Conservation (phyloP, 2,113 vertebrate genomes). For the Ardeotis arabs region DNA sequence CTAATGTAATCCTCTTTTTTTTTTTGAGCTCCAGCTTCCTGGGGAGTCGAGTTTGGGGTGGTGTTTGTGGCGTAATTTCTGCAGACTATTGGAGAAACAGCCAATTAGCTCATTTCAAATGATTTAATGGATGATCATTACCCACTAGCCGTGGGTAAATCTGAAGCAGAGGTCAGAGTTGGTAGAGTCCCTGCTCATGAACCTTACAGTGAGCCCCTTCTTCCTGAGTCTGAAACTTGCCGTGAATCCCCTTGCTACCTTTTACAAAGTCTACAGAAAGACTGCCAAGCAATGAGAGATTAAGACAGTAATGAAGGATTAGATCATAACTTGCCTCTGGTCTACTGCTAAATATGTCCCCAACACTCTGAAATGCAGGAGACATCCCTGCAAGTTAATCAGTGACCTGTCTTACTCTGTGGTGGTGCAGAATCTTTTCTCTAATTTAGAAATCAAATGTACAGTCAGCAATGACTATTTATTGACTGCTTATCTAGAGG, state of each 20-base stretch:
- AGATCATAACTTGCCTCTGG: not conserved
- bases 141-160: not conserved
- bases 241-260: not conserved
- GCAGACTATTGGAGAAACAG: not conserved
- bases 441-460: constrained; percentile 22
- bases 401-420: not conserved
- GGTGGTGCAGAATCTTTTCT: not conserved
- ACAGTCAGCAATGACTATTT: constrained; percentile 29
- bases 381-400: not conserved
- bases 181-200: not conserved
- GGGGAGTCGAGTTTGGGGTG: not conserved
- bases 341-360: not conserved
- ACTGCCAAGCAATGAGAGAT: not conserved
- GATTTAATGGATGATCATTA: not conserved
- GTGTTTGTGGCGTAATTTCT: not conserved
- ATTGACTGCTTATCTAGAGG: constrained; percentile 4
- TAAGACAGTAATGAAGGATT: not conserved
- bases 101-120: not conserved
- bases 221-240: not conserved
- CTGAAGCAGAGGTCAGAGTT: not conserved
- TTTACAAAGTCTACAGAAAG: not conserved
- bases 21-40: not conserved
- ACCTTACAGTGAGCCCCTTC: not conserved
- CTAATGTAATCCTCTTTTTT: not conserved
- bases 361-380: not conserved